These are phyloP conservation scores for Sprattus sprattus DNA, from an alignment of 2,113 vertebrate genomes.

Conservation along the genomic window DNA sequence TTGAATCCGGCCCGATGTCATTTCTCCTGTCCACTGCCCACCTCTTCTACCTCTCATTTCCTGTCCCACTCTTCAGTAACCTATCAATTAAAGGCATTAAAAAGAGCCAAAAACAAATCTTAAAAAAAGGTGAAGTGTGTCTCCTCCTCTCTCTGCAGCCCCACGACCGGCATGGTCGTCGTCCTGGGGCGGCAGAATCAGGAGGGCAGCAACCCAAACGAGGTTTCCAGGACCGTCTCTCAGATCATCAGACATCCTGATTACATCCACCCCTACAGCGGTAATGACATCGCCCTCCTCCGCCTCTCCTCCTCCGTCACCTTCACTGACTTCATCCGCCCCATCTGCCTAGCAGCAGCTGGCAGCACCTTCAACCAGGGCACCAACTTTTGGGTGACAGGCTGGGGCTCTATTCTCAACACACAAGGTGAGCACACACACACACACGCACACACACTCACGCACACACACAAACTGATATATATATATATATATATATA, in stretches of 20 bases:
- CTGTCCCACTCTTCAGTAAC: no score
- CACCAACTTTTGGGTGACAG: conserved; percentile 70
- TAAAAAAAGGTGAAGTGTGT: not conserved
- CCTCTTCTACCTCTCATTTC: no score
- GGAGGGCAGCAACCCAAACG: not conserved
- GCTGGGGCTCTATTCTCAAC: conserved; percentile 77
- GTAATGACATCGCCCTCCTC: conserved; percentile 75
- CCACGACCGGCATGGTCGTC: fast-evolving
- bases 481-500: no score
- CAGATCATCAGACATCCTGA: conserved; percentile 51
- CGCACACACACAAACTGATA: no score
- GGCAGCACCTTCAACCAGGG: conserved; percentile 54
- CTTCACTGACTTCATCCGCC: conserved; percentile 66
- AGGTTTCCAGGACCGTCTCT: fast-evolving
- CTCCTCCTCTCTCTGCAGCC: conserved; percentile 17
- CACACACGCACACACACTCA: no score
- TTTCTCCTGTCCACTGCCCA: no score
- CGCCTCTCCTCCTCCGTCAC: conserved; percentile 47
- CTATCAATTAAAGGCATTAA: no score
- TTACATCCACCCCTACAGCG: conserved; percentile 48
- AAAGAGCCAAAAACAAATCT: no score
- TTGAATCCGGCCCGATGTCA: no score
- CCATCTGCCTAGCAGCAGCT: conserved; percentile 71
- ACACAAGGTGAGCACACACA: conserved; percentile 43
- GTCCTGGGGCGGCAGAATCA: conserved; percentile 50